Conservation (phyloP, 2,113 vertebrate species). For the Meles meles region DNA sequence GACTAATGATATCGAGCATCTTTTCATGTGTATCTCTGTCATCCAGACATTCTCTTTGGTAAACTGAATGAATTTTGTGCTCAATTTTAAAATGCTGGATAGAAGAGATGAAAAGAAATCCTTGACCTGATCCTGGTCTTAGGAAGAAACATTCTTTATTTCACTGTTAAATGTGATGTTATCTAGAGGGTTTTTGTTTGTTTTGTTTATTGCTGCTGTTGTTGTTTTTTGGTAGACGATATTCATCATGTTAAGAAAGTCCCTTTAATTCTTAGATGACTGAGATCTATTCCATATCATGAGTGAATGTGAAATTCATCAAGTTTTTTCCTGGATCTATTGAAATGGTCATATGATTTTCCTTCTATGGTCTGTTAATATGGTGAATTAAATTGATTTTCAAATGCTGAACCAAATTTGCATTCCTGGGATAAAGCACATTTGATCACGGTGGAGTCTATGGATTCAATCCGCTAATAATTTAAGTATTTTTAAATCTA, state of each 20-base stretch:
- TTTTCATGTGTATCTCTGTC: not conserved
- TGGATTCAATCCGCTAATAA: not conserved
- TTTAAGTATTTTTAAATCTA: not conserved
- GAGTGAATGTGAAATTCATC: not conserved
- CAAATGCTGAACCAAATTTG: not conserved
- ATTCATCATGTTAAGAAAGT: not conserved
- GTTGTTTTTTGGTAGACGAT: not conserved
- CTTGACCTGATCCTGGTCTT: not conserved
- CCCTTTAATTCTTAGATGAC: not conserved
- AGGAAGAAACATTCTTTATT: not conserved
- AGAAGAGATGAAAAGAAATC: not conserved
- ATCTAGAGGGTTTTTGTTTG: not conserved
- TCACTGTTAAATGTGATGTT: not conserved
- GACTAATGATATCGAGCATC: not conserved
- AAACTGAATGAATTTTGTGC: not conserved
- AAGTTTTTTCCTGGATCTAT: not conserved
- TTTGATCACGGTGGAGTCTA: not conserved
- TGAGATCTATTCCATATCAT: not conserved
- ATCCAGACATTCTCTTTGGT: not conserved
- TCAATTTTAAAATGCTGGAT: not conserved
- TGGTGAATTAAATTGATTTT: conserved; percentile 1
- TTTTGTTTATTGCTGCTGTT: not conserved
- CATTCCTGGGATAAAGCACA: not conserved
- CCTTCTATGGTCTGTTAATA: not conserved
- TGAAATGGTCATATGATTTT: not conserved